Percentiles rank a stretch among this genome's conserved stretches.
phyloP scores from a whole-genome alignment of 2,888 invertebrate species.

The Teinopalpus imperialis region DNA sequence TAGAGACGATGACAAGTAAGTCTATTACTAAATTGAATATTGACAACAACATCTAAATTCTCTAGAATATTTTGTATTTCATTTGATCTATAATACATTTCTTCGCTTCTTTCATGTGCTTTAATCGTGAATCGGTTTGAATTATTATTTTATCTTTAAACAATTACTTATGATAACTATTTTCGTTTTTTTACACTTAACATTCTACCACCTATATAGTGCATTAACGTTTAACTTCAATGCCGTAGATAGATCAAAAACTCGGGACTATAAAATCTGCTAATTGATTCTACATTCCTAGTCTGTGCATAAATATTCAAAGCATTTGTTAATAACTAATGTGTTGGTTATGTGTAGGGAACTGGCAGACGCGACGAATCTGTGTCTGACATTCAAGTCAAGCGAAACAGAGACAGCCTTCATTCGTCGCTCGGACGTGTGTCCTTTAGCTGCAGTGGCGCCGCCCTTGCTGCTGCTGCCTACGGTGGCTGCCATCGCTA shows the following conservation, averaged over 20 bases:
- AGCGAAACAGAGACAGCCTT: conserved; percentile 57
- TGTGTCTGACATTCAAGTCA: conserved; percentile 66
- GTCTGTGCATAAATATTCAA: too few species aligned
- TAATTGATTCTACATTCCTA: too few species aligned
- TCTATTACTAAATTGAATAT: conserved; percentile 35
- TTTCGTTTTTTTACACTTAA: too few species aligned
- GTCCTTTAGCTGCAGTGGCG: conserved; percentile 58
- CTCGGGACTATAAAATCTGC: too few species aligned
- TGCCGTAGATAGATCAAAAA: too few species aligned
- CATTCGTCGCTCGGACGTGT: conserved; percentile 54
- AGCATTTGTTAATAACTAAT: too few species aligned
- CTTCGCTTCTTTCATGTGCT: conserved; percentile 39
- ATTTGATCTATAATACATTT: conserved; percentile 23
- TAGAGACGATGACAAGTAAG: conserved; percentile 91
- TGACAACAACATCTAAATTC: too few species aligned
- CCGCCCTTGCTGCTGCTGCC: conserved; percentile 72
- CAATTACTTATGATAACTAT: too few species aligned
- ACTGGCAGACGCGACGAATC: conserved; percentile 64
- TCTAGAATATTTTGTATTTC: not conserved
- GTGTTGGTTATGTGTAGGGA: conserved; percentile 54
- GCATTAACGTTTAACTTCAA: too few species aligned
- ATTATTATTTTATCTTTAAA: not conserved
- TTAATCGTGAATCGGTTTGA: conserved; percentile 2
- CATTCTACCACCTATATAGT: too few species aligned
- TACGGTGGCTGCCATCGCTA: conserved; percentile 59